Base-by-base conservation (phyloP, 37 sponge, comb jelly and placozoan species). In the Halisarca cf. caerulea region DNA sequence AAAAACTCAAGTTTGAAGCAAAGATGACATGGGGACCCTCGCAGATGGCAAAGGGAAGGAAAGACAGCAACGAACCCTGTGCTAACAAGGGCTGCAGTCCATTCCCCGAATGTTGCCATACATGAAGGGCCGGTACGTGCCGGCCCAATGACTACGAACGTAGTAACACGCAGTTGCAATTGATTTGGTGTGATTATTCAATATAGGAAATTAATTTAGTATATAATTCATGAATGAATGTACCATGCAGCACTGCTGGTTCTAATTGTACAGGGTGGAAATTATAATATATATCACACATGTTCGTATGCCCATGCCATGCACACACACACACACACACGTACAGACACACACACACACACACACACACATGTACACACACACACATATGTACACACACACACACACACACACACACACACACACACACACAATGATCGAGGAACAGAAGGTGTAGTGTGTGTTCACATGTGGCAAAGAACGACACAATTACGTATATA, bases 341-440 rank as follows among this genome's bases (percentile, higher is more conserved):
- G 15, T 23, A 61, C 23, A 61, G 20, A 61, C 23, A 61, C 30
- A 27, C 23, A 61, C 64, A 61, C 15, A 27, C 64, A 61, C 23
- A 61, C 64, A 61, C 6, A 27, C 64, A 61, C 23, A 61, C 69
- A 68, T 30, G 1, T 4, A 68, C 4, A 68, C 35, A 68, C 30
- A 30, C 69, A 68, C 30, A 68, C 69, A 68, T 68, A 68, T 34
- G 30, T 68, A 68, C 69, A 68, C 30, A 30, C 69, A 68, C 30
- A 30, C 69, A 30, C 15, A 61, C 64, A 27, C 15, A 61, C 64
- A 61, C 15, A 61, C 64, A 23, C 15, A 61, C 64, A 61, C 15
- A 15, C 64, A 61, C 23, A 61, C 64, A 61, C 15, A 27, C 30
- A 61, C 6, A 23, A 11, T 54, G 57, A 17, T 54, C 17, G 17